phyloP scores from a whole-genome alignment of 2,888 invertebrate species.

The Pyrocoelia pectoralis region DNA sequence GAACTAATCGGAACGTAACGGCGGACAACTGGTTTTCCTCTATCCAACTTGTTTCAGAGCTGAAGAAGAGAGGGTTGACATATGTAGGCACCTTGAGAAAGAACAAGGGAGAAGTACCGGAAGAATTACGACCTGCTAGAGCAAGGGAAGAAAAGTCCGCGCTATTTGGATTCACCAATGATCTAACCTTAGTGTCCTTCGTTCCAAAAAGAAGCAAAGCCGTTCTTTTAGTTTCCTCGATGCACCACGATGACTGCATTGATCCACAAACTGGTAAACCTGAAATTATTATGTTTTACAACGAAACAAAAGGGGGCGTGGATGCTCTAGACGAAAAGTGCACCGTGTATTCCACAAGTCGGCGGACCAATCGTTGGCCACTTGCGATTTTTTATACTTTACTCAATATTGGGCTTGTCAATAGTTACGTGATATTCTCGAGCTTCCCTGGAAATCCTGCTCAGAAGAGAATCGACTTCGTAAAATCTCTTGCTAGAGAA shows the following conservation, averaged over 20 bases:
- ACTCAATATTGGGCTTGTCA: background rate
- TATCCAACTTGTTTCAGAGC: background rate
- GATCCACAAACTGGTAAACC: background rate
- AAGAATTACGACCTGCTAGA: too few species aligned
- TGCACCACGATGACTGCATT: background rate
- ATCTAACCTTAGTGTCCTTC: constrained; percentile 6
- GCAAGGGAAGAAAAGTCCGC: too few species aligned
- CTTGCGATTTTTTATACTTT: background rate
- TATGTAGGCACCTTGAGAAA: constrained; percentile 23
- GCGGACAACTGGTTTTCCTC: background rate
- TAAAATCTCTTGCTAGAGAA: background rate
- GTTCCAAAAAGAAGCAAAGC: constrained; percentile 7
- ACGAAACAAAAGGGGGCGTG: background rate
- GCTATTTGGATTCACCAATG: constrained; percentile 7
- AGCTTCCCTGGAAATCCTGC: too few species aligned
- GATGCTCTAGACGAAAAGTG: constrained; percentile 5
- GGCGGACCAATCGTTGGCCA: background rate
- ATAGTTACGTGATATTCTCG: too few species aligned
- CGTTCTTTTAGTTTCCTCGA: background rate
- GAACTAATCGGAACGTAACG: background rate
- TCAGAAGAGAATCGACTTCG: too few species aligned
- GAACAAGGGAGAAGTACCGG: too few species aligned
- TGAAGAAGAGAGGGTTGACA: background rate
- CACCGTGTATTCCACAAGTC: background rate
- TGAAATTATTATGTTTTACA: background rate